Evolutionary conservation across 2,888 invertebrate species (phyloP), one percentile per base, ranked within the genome.

Genomic region (Drosophila anceps): DNA sequence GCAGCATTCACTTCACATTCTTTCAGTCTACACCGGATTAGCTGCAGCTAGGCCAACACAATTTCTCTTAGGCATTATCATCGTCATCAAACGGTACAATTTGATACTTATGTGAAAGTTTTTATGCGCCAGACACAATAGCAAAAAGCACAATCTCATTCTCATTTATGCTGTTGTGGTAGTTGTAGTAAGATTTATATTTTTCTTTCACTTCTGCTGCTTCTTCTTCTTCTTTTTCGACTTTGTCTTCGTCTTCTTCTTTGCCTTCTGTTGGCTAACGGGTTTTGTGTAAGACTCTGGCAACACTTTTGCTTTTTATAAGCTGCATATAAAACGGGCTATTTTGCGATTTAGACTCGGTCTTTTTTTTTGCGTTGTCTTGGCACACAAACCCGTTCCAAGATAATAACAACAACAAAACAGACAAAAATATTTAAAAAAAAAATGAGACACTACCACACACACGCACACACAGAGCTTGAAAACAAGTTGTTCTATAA

Each of bases 231-330:
- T 24, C 69, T n/a, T n/a, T n/a, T n/a, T n/a, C n/a, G n/a, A n/a
- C n/a, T n/a, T n/a, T n/a, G n/a, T n/a, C n/a, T 71, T 68, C 60
- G 73, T 29, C 51, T 69, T 62, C 67, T 72, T 48, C 12, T 51
- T 35, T 9, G 37, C 24, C 27, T 27, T n/a, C 54, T 69, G 73
- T 69, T 76, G 53, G 69, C 66, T 73, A 87, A 87, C 88, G 81
- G 72, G 79, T 79, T 84, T 81, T 64, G 72, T 69, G 65, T 65
- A 69, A 78, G 76, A 69, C 79, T 66, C 76, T 82, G 63, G 74
- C 81, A 79, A 81, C 79, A 87, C 88, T 84, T 84, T 88, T 87
- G 83, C 84, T 84, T 88, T 83, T 71, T 69, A 58, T 58, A 53
- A 39, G 59, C 64, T 71, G 63, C 62, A 82, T 61, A 59, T 62